These are phyloP conservation scores for Phyllotreta cruciferae DNA, from an alignment of 2,888 invertebrate genomes.

Conservation along the genomic window DNA sequence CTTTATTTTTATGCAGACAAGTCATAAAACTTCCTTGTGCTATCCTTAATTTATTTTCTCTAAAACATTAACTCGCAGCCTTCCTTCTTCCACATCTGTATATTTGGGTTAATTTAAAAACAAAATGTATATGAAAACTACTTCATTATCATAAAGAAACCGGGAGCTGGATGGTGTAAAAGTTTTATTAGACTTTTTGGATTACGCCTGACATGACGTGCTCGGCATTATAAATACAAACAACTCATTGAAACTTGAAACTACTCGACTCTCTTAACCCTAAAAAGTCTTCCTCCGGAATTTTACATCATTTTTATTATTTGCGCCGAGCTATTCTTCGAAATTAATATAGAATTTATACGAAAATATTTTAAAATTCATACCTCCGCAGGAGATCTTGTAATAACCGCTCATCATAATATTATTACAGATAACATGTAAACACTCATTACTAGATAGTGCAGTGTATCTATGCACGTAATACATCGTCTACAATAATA, in stretches of 20 bases:
- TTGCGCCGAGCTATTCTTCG: too few relatives aligned
- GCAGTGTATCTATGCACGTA: too few relatives aligned
- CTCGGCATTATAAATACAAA: conserved; percentile 35
- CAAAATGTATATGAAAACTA: conserved; percentile 47
- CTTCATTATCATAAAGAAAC: conserved; percentile 48
- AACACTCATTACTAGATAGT: too few relatives aligned
- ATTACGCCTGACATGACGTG: conserved; percentile 39
- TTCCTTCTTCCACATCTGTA: conserved; percentile 44
- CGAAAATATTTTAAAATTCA: too few relatives aligned
- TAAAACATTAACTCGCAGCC: conserved; percentile 41
- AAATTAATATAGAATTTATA: too few relatives aligned
- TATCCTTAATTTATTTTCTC: conserved; percentile 44
- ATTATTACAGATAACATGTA: too few relatives aligned
- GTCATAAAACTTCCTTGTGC: conserved; percentile 43
- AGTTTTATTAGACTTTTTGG: conserved; percentile 42
- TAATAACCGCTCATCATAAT: too few relatives aligned
- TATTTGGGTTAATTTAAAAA: conserved; percentile 47
- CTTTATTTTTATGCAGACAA: conserved; percentile 46
- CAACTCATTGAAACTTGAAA: conserved; percentile 33
- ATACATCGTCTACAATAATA: too few relatives aligned
- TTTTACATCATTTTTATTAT: conserved; percentile 13
- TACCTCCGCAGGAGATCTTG: too few relatives aligned
- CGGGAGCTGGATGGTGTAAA: conserved; percentile 38
- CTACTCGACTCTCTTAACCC: conserved; percentile 16
- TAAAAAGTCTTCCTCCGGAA: conserved; percentile 1